Base-by-base conservation (phyloP, 2,113 vertebrate species). In the Gracilinanus agilis region DNA sequence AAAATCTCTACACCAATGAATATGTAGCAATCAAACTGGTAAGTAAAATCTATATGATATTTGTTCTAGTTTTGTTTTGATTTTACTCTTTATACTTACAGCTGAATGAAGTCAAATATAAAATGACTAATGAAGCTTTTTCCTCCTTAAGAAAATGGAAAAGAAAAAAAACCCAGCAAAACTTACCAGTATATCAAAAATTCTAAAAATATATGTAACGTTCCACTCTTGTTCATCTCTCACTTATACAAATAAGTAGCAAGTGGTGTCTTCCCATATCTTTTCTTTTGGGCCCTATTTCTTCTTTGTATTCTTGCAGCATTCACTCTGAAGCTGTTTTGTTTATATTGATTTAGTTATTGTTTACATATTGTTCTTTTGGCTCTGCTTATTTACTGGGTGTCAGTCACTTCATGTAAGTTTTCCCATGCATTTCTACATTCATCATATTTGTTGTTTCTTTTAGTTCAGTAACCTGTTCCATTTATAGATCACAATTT, bases 11-110 rank as follows among this genome's bases (percentile, higher is more conserved):
- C 99, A 99, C 99, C 98, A 99, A 99, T 97, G 99, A 99, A 98
- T 99, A 99, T 98, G 99, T 99, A 99, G 99, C 99, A 96, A 99
- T 99, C 98, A 99, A 99, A 99, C 99, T 99, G 99, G 99, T 99
- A 98, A 99, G 99, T 99, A 96, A 67, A 95, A 96, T 92, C 56
- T 93, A 0, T 97, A 4, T 49, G 49, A 7, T 53, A 89, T 90
- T 97, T 94, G 54, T 94, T 92, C 54, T 95, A 89, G 90, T 90
- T 96, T 58, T 88, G 49, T 93, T 96, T 96, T 92, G 96, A 67
- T 95, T 54, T 96, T 49, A 56, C 24, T 24, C 49, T 89, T 97
- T 55, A 54, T 55, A 34, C 61, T 96, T 96, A 91, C 93, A 90
- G 53, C 93, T 96, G 29, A 96, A 93, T 92, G 44, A 44, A 56